Conservation (phyloP, 37 sponge, comb jelly and placozoan species). For the Mnemiopsis leidyi region DNA sequence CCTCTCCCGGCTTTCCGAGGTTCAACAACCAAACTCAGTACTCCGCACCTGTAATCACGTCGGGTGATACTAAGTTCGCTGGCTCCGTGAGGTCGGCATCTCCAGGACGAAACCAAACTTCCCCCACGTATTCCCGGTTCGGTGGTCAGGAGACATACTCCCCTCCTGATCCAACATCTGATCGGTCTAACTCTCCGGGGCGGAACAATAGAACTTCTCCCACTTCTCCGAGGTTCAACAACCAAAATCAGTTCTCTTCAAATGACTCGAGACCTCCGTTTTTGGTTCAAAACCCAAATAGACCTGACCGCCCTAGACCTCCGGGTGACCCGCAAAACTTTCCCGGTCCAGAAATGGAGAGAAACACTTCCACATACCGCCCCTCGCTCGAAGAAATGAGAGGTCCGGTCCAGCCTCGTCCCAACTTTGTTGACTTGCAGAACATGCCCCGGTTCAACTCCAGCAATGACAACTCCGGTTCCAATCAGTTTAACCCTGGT, state of each 20-base stretch:
- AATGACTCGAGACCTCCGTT: neutral
- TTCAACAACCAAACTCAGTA: neutral
- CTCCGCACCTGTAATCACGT: neutral
- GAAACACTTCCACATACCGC: neutral
- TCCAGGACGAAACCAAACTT: too few species aligned
- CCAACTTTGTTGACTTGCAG: neutral
- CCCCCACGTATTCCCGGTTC: too few species aligned
- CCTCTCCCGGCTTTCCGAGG: neutral
- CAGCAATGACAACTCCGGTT: neutral
- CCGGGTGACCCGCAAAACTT: neutral
- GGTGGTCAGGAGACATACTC: too few species aligned
- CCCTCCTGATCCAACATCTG: neutral
- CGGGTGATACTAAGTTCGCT: too few species aligned
- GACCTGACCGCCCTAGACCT: neutral
- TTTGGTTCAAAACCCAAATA: neutral
- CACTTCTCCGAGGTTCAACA: neutral
- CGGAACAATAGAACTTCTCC: neutral
- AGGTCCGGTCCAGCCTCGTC: neutral
- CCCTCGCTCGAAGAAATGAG: neutral
- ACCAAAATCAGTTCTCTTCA: neutral
- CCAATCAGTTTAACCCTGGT: neutral
- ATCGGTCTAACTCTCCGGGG: neutral
- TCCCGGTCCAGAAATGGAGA: neutral
- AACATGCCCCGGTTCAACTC: neutral
- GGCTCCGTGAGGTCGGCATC: too few species aligned